Conservation (phyloP, 2,113 vertebrate genomes). For the Taxidea taxus region DNA sequence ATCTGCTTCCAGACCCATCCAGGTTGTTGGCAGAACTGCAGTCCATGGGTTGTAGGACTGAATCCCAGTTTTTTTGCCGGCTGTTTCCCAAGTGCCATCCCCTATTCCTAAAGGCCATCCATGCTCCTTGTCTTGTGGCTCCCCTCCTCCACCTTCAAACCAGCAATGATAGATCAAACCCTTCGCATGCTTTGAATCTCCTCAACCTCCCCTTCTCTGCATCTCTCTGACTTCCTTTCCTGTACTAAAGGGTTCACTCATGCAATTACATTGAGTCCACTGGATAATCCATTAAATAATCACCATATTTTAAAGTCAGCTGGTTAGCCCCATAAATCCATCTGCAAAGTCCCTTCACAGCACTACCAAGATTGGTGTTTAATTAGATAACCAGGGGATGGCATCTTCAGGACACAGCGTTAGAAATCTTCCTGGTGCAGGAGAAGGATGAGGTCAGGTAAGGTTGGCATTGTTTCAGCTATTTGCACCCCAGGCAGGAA, state of each 20-base stretch:
- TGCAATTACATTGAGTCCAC: too few relatives aligned
- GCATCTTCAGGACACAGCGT: background rate
- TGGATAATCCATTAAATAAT: background rate
- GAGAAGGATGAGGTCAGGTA: background rate
- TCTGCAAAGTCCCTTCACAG: background rate
- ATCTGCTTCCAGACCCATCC: background rate
- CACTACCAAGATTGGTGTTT: background rate
- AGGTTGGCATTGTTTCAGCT: background rate
- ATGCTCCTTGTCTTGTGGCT: too few relatives aligned
- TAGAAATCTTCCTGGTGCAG: background rate
- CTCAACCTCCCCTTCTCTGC: background rate
- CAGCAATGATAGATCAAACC: background rate
- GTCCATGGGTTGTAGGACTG: background rate
- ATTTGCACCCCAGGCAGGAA: background rate
- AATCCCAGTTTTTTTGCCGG: background rate
- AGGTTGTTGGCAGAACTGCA: background rate
- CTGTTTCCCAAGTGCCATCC: too few relatives aligned
- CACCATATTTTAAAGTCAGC: too few relatives aligned
- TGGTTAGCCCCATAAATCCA: background rate
- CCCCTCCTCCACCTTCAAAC: background rate
- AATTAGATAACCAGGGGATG: background rate
- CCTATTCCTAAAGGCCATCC: background rate
- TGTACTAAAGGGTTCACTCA: background rate
- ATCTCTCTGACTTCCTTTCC: background rate
- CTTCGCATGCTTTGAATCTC: background rate